phyloP scores from a whole-genome alignment of 2,797 vertebrate genomes.

The Mus spretus region DNA sequence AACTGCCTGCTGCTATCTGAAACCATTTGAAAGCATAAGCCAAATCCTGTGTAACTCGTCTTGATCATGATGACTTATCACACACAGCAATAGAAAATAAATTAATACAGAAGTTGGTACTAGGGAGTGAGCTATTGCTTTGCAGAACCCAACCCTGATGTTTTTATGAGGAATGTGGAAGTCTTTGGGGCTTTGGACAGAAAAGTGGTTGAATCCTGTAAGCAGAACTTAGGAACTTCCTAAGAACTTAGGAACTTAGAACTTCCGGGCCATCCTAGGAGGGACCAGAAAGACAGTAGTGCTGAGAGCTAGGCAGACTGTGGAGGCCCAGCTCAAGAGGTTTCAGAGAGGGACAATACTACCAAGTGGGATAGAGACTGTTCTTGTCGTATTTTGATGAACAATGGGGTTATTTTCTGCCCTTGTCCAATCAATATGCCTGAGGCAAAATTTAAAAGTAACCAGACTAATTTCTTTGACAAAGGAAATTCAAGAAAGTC shows the following conservation, averaged over 20 bases:
- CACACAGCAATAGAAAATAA: not conserved
- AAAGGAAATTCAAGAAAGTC: not conserved
- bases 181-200: not conserved
- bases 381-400: not conserved
- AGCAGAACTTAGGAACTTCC: not conserved
- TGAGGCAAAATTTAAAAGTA: not conserved
- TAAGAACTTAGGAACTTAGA: no score
- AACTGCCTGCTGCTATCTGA: not conserved
- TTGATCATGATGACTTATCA: not conserved
- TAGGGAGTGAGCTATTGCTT: not conserved
- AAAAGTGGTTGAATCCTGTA: not conserved
- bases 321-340: no score
- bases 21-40: not conserved
- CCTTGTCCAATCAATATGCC: not conserved
- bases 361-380: not conserved
- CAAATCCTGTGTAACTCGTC: not conserved
- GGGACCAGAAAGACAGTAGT: not conserved
- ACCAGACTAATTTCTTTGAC: not conserved
- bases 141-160: not conserved
- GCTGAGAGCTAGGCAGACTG: not conserved
- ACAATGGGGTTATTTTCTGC: not conserved
- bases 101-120: not conserved
- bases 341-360: not conserved
- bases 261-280: not conserved
- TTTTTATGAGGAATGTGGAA: not conserved